Percentiles rank a stretch among this genome's conserved stretches.
Evolutionary conservation across 2,113 vertebrate genomes (phyloP).

Genomic region (Cryptotis parvus): DNA sequence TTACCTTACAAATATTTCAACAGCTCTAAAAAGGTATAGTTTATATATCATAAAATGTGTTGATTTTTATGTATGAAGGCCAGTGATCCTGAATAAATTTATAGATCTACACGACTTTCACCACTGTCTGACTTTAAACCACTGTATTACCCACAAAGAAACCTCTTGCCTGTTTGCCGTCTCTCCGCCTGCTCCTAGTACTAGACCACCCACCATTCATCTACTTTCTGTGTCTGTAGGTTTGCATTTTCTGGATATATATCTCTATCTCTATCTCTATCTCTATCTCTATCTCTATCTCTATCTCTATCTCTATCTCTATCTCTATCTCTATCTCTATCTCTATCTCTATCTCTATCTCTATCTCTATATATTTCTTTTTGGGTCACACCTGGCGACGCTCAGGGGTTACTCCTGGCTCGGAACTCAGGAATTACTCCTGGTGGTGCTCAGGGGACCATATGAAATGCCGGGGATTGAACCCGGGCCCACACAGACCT

Average conservation of each 20-base stretch:
- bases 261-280: too few species aligned
- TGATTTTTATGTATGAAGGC: neutral
- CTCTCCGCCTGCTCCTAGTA: neutral
- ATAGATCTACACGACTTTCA: neutral
- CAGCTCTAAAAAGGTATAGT: neutral
- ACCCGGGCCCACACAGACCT: too few species aligned
- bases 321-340: too few species aligned
- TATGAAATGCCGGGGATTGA: too few species aligned
- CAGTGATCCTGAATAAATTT: neutral
- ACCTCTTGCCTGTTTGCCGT: neutral
- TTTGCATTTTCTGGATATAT: neutral
- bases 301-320: too few species aligned
- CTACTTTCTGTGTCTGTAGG: neutral
- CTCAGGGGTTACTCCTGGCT: too few species aligned
- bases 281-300: too few species aligned
- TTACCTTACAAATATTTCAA: neutral
- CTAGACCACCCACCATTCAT: neutral
- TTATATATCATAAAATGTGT: neutral
- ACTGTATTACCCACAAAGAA: neutral
- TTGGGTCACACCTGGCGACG: too few species aligned
- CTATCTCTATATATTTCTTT: too few species aligned
- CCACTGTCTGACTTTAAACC: neutral
- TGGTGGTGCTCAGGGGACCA: too few species aligned
- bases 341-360: too few species aligned
- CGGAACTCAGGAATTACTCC: too few species aligned